Evolutionary conservation across 2,113 vertebrate genomes (phyloP), one percentile per base, ranked within the genome.

Genomic region (Donacobius atricapilla): DNA sequence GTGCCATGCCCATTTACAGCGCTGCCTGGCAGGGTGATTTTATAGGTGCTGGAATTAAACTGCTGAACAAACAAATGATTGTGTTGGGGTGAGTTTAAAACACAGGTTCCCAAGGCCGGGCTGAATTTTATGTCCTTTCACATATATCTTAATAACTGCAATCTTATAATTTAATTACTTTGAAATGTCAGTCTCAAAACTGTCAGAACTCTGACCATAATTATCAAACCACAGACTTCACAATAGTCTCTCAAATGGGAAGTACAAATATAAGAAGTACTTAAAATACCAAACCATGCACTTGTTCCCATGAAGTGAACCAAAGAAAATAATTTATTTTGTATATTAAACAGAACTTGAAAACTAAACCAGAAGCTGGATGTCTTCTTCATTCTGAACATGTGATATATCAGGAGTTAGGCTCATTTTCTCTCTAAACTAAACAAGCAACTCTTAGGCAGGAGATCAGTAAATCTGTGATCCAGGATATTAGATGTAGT

Each of bases 1-100:
- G 86, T 71, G 65, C 80, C 60, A 4, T 60, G 69, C n/a, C 37
- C 87, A 33, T 73, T 87, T 87, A 42, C 87, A 56, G 66, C n/a
- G 27, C 61, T 63, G 37, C 61, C 65, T 75, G 83, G 69, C 85
- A 79, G 56, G 37, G 35, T 56, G 48, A 22, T 93, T 93, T 95
- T 84, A 37, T 84, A 82, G 77, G 53, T 63, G 77, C 88, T 75
- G 86, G 24, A 68, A 89, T 91, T 93, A 87, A 95, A 94, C 65
- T 91, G 73, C 91, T 95, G 77, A 92, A 87, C 87, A 87, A 91
- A 84, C 75, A 94, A 89, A 83, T 56, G n/a, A 56, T 58, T 65
- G n/a, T 75, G 61, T 84, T 82, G 69, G 80, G 33, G 16, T 80
- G 76, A 15, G 22, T 83, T 79, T 92, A 88, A 75, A 90, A 53